Conservation (phyloP, 2,888 invertebrate genomes). For the Xanthia icteritia region DNA sequence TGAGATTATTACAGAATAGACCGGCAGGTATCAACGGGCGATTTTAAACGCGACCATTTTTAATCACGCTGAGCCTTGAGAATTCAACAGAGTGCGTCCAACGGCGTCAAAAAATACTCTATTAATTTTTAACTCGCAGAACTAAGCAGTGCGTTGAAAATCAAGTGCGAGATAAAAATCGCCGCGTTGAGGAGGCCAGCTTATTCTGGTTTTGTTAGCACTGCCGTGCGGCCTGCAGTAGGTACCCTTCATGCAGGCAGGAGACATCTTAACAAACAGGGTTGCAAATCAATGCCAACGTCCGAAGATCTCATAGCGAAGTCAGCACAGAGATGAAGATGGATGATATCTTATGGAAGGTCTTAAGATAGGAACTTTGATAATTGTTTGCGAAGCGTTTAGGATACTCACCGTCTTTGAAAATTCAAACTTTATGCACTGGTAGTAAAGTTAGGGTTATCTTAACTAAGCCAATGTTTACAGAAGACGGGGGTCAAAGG, state of each 20-base stretch:
- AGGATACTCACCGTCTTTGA: neutral
- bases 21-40: too few relatives aligned
- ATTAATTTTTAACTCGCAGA: neutral
- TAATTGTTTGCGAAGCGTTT: conserved; percentile 16
- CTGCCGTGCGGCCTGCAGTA: too few relatives aligned
- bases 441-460: conserved; percentile 27
- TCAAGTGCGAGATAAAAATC: neutral
- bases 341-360: neutral
- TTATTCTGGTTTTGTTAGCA: neutral
- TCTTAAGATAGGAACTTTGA: neutral
- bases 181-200: neutral
- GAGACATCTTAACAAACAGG: neutral
- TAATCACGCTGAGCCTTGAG: too few relatives aligned
- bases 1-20: too few relatives aligned
- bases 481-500: conserved; percentile 28
- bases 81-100: too few relatives aligned
- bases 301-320: neutral
- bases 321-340: conserved; percentile 10
- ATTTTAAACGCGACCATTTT: too few relatives aligned
- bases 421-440: conserved; percentile 22
- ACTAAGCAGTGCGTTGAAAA: neutral
- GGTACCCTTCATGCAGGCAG: neutral
- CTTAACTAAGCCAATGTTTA: conserved; percentile 15
- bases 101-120: neutral
- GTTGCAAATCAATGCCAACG: neutral